Base-by-base conservation (phyloP, 1,140 invertebrate species). In the Musca domestica region DNA sequence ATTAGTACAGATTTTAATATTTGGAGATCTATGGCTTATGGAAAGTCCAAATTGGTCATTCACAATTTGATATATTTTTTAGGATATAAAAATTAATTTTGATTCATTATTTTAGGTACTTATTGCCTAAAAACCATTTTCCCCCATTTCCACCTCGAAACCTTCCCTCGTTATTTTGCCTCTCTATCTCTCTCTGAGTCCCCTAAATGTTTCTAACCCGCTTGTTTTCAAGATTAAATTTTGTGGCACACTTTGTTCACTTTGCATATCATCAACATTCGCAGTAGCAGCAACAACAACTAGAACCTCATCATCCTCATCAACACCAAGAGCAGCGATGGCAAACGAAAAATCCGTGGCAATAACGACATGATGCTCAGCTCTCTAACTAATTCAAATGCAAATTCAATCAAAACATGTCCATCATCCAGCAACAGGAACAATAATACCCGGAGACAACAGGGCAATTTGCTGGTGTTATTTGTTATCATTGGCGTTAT, bases 381-480 rank as follows among this genome's bases (percentile, higher is more conserved):
- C n/a, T n/a, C n/a, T n/a, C 34, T 41, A 61, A 25, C 56, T 61
- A 61, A 66, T 66, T 52, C 64, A 51, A 48, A 66, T 66, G 64
- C 64, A 66, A 66, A 66, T 66, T 66, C 64, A 66, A 52, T 66
- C 64, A 66, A 66, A 66, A 51, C 64, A 65, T 56, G 52, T 56
- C 52, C 63, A 66, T 48, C 64, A 66, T 48, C n/a, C 15, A 25
- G 17, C 64, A 48, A n/a, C 63, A 49, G 54, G 20, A 52, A 52
- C 22, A 52, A 23, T 23, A 52, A 23, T 23, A 52, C 17, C 22
- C 22, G 49, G 17, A 22, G 54, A 58, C 34, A 41, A 41, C 34
- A 41, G 34, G 12, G 34, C 34, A 30, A 27, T 7, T 58, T 58
- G 54, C 27, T 27, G 5, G 19, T 58, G 54, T 27, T 27, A 15